These are phyloP conservation scores for Bombus breviceps DNA, from an alignment of 1,140 invertebrate species.

Conservation along the genomic window DNA sequence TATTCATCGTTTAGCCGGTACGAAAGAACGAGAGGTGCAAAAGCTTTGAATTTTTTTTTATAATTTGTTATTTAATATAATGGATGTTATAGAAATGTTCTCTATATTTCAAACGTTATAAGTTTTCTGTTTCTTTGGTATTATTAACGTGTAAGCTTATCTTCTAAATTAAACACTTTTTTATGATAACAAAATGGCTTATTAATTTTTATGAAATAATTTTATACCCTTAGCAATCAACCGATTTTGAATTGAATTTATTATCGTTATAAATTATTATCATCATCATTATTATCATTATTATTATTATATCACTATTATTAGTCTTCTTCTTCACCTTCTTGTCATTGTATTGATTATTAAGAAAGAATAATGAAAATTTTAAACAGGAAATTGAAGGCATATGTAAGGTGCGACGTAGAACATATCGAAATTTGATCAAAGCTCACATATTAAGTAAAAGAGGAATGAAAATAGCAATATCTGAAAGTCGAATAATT, in stretches of 20 bases:
- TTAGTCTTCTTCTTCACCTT: background rate
- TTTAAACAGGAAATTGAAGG: background rate
- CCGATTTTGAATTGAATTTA: background rate
- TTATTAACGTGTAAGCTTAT: slow-evolving; percentile 80
- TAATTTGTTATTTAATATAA: slow-evolving; percentile 83
- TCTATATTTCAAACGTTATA: slow-evolving; percentile 79
- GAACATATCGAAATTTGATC: background rate
- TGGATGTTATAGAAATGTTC: slow-evolving; percentile 79
- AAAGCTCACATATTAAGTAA: background rate
- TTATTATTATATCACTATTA: background rate
- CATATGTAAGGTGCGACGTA: background rate
- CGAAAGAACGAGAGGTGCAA: slow-evolving; percentile 54
- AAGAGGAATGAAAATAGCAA: background rate
- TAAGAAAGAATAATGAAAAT: background rate
- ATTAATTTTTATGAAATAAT: background rate
- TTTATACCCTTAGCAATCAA: background rate
- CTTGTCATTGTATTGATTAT: background rate
- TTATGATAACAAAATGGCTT: slow-evolving; percentile 65
- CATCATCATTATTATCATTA: background rate
- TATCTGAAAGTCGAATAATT: background rate
- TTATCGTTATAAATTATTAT: background rate
- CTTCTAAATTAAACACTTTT: slow-evolving; percentile 81
- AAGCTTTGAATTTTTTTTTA: slow-evolving; percentile 76
- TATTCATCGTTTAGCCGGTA: slow-evolving; percentile 46
- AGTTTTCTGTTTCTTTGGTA: slow-evolving; percentile 80